Conservation (phyloP, 2,888 invertebrate genomes). For the Frankliniella fusca region DNA sequence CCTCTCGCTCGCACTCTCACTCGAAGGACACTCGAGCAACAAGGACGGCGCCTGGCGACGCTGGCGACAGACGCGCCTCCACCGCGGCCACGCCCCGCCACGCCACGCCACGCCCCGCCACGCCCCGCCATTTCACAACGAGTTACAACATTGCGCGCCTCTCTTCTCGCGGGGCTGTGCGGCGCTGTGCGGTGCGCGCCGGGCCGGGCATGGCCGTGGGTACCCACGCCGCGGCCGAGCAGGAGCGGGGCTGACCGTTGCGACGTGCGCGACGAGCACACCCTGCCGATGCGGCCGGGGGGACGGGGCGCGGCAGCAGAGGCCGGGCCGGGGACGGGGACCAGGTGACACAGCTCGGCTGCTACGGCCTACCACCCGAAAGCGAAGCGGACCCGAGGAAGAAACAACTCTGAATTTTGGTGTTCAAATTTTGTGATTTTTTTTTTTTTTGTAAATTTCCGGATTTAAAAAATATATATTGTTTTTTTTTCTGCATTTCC, state of each 20-base stretch:
- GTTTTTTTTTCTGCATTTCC: too few relatives aligned
- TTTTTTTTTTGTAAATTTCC: too few relatives aligned
- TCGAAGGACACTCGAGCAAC: background rate
- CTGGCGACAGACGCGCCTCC: background rate
- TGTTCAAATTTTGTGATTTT: too few relatives aligned
- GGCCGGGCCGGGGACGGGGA: background rate
- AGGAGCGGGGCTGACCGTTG: background rate
- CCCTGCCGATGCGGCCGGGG: background rate
- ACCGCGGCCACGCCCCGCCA: background rate
- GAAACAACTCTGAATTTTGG: too few relatives aligned
- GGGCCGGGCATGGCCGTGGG: background rate
- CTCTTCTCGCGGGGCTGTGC: background rate
- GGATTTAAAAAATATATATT: too few relatives aligned
- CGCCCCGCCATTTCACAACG: constrained; percentile 5
- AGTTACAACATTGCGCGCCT: background rate
- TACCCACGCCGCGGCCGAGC: background rate
- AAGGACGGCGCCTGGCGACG: background rate
- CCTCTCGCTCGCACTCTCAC: background rate
- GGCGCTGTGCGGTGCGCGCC: background rate
- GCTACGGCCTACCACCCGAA: too few relatives aligned
- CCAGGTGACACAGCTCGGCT: background rate
- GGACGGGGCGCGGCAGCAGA: background rate
- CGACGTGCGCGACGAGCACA: background rate
- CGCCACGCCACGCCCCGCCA: background rate
- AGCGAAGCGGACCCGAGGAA: too few relatives aligned